These are phyloP conservation scores for Drosophila yooni DNA, from an alignment of 2,888 invertebrate genomes.

Conservation along the genomic window DNA sequence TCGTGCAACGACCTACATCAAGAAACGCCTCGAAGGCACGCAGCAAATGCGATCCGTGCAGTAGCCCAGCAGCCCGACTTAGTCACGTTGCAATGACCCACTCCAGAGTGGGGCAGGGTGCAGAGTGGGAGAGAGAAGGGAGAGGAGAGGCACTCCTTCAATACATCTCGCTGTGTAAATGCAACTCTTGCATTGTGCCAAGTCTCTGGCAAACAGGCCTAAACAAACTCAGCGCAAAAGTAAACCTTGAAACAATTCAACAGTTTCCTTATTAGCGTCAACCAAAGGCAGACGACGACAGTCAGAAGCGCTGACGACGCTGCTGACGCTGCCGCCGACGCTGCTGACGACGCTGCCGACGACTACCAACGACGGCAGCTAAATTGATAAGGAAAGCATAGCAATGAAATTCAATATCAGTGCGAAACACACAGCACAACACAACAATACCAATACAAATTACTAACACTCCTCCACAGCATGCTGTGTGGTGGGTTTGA, in stretches of 20 bases:
- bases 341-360: not conserved
- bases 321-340: not conserved
- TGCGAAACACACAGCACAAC: slow-evolving; percentile 62
- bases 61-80: slow-evolving; percentile 49
- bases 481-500: slow-evolving; percentile 42
- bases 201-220: slow-evolving; percentile 69
- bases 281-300: slow-evolving; percentile 36
- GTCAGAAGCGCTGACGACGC: not conserved
- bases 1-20: slow-evolving; percentile 74
- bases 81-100: slow-evolving; percentile 70
- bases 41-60: slow-evolving; percentile 42
- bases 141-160: slow-evolving; percentile 53
- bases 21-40: slow-evolving; percentile 63
- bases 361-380: slow-evolving; percentile 4
- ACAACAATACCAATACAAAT: slow-evolving; percentile 4
- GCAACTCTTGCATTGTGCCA: slow-evolving; percentile 76
- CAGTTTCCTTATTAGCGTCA: slow-evolving; percentile 74
- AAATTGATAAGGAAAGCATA: slow-evolving; percentile 63
- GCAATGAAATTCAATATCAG: slow-evolving; percentile 77
- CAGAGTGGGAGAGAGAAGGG: not conserved
- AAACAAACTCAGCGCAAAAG: slow-evolving; percentile 68
- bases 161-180: slow-evolving; percentile 49
- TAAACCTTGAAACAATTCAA: slow-evolving; percentile 79
- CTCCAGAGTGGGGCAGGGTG: slow-evolving; percentile 24
- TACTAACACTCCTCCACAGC: slow-evolving; percentile 47